Conservation (phyloP, 2,113 vertebrate species). For the Ammospiza nelsoni region DNA sequence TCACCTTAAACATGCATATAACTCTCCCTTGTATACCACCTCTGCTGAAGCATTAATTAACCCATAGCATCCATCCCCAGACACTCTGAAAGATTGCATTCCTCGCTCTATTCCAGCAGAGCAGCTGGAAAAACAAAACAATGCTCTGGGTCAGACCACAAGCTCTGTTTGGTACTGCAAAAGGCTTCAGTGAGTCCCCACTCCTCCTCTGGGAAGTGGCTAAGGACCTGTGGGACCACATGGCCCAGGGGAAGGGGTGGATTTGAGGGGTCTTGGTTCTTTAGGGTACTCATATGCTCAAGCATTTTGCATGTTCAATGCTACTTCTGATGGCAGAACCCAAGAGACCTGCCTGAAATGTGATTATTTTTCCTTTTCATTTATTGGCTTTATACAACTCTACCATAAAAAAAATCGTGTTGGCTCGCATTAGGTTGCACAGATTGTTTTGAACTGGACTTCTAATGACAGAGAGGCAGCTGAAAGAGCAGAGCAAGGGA, state of each 20-base stretch:
- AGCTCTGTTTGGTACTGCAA: not conserved
- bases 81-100: not conserved
- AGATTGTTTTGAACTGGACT: not conserved
- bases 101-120: not conserved
- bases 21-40: conserved; percentile 8
- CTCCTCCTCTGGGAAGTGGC: not conserved
- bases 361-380: not conserved
- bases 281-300: not conserved
- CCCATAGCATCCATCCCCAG: not conserved
- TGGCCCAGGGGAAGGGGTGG: not conserved
- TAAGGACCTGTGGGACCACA: not conserved
- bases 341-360: not conserved
- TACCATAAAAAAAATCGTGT: not conserved
- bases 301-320: not conserved
- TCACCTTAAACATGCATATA: conserved; percentile 51
- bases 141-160: not conserved
- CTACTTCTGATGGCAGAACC: not conserved
- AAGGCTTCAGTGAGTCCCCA: not conserved
- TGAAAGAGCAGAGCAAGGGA: conserved; percentile 4
- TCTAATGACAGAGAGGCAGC: not conserved
- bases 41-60: conserved; percentile 45
- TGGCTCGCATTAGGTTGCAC: not conserved
- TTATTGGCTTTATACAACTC: not conserved
- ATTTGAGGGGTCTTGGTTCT: not conserved
- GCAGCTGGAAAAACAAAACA: not conserved